A percentile compares a stretch with the other conserved stretches of the same genome.
Evolutionary conservation across 2,888 invertebrate genomes (phyloP).

Genomic region (Cosmopolites sordidus): DNA sequence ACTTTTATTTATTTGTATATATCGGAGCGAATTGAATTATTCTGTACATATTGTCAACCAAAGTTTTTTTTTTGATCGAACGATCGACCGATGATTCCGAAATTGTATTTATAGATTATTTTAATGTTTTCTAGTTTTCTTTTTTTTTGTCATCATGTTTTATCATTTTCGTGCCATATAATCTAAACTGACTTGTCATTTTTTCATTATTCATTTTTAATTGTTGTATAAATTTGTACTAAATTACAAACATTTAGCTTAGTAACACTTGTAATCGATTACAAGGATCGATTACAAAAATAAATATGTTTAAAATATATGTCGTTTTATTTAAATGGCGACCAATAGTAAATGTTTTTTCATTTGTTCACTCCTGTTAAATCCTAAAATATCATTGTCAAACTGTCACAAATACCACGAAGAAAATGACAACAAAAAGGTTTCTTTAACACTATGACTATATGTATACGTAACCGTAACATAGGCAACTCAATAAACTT

Average conservation of each 20-base stretch:
- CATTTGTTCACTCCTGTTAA: too few relatives aligned
- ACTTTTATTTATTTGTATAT: slow-evolving; percentile 42
- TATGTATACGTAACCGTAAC: too few relatives aligned
- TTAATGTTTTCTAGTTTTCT: slow-evolving; percentile 7
- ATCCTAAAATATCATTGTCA: too few relatives aligned
- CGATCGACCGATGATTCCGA: slow-evolving; percentile 33
- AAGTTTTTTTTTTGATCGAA: slow-evolving; percentile 38
- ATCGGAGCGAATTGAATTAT: slow-evolving; percentile 36
- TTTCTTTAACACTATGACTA: too few relatives aligned
- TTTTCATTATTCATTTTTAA: slow-evolving; percentile 10
- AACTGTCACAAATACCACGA: too few relatives aligned
- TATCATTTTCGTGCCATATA: slow-evolving; percentile 17
- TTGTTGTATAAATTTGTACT: slow-evolving; percentile 16
- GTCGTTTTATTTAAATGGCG: too few relatives aligned
- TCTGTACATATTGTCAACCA: slow-evolving; percentile 43
- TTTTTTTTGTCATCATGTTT: slow-evolving; percentile 9
- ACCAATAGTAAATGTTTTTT: too few relatives aligned
- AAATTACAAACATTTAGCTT: slow-evolving; percentile 11
- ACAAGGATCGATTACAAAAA: slow-evolving; percentile 9
- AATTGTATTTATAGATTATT: slow-evolving; percentile 20
- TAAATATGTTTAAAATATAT: slow-evolving; percentile 18
- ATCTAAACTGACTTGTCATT: slow-evolving; percentile 1
- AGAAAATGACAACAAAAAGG: too few relatives aligned
- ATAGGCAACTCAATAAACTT: too few relatives aligned
- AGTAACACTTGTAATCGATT: slow-evolving; percentile 12